Evolutionary conservation across 2,888 invertebrate species (phyloP), one percentile per base, ranked within the genome.

Genomic region (Zaprionus bogoriensis): DNA sequence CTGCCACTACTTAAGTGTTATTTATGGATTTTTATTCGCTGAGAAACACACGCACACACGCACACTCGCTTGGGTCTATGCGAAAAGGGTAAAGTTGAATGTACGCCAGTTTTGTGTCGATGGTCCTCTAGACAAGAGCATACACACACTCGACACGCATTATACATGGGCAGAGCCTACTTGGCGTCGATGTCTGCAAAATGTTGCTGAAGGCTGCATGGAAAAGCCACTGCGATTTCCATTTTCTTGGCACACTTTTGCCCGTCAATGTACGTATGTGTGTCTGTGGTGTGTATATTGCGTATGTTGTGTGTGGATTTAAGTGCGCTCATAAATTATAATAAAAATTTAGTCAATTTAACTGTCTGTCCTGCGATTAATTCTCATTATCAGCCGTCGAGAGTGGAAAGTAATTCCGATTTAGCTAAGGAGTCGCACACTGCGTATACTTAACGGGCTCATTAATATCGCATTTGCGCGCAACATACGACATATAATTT

Each of bases 21-120:
- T 76, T 79, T 80, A 80, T 74, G 81, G 72, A 77, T 57, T 63
- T 63, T 66, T 61, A 52, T 62, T 22, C 50, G 48, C 55, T 38
- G 54, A 59, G 59, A 57, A 52, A 32, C 28, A 55, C 60, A 46
- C 44, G 44, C 22, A 44, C 14, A 30, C 41, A 53, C 27, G 20
- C 23, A 42, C 28, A 20, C n/a, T n/a, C 20, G 41, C 44, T 23
- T 27, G 20, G 46, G 30, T 36, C 36, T 58, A 36, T 45, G 23
- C 25, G 25, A 51, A 67, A 74, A 65, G 53, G 65, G 52, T 70
- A 77, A 74, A 74, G 75, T 75, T 75, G 58, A 75, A 75, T 64
- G 78, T 65, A 67, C 78, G 68, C 32, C 45, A 46, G 58, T 58
- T 55, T 66, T 50, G 42, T 66, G 57, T 54, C 54, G 50, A 68